Percentiles rank a stretch among this genome's conserved stretches.
Conservation (phyloP, 2,888 invertebrate species). For the Torymus tubicola region DNA sequence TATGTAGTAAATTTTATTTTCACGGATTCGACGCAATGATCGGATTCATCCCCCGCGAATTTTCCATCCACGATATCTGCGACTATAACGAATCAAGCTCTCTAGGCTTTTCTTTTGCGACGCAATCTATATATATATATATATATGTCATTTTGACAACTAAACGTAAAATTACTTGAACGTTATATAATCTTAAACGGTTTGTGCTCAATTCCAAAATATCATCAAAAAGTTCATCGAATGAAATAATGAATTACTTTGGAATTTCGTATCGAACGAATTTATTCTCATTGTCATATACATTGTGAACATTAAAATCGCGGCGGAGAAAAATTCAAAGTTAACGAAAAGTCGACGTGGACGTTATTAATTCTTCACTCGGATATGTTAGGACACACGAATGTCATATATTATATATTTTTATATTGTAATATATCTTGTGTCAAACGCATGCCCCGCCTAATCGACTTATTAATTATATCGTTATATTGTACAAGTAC, state of each 20-base stretch:
- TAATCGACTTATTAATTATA: constrained; percentile 8
- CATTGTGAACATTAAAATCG: background rate
- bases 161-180: too few relatives aligned
- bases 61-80: constrained; percentile 29
- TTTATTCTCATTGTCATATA: background rate
- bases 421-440: background rate
- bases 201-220: background rate
- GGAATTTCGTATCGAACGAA: background rate
- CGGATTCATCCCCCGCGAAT: background rate
- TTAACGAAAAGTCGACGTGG: constrained; percentile 37
- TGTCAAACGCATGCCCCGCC: constrained; percentile 4
- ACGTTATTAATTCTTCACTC: constrained; percentile 59
- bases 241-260: too few relatives aligned
- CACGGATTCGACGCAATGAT: constrained; percentile 8
- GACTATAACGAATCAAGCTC: background rate
- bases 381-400: constrained; percentile 66
- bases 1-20: constrained; percentile 13
- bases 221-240: background rate
- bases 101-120: too few relatives aligned
- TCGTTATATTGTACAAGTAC: constrained; percentile 5
- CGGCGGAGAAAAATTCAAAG: background rate
- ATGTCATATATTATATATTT: too few relatives aligned
- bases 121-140: too few relatives aligned
- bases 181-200: too few relatives aligned
- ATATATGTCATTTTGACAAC: too few relatives aligned